phyloP scores from a whole-genome alignment of 2,888 invertebrate genomes.

The Cosmia trapezina region DNA sequence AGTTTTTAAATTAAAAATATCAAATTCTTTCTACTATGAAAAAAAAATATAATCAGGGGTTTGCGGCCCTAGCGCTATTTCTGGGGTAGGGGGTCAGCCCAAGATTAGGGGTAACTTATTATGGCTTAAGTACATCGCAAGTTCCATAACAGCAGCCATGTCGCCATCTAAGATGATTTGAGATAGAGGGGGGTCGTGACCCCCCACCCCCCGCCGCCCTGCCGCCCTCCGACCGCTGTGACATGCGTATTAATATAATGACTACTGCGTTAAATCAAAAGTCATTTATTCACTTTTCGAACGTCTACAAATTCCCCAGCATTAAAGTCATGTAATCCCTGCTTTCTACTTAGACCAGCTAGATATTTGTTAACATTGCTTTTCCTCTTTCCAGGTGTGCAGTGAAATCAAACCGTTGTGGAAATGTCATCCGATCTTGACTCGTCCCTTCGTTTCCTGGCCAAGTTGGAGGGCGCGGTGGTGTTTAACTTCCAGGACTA shows the following conservation, averaged over 20 bases:
- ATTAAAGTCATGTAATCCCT: not conserved
- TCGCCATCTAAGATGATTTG: not conserved
- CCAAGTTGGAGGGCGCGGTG: not conserved
- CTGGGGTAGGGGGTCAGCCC: not conserved
- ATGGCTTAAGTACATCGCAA: not conserved
- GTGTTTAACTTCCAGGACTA: not conserved
- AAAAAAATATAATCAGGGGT: not conserved
- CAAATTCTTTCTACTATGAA: not conserved
- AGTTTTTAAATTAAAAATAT: not conserved
- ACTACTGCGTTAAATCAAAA: not conserved
- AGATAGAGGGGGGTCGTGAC: not conserved
- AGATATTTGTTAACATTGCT: not conserved
- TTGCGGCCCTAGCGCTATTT: not conserved
- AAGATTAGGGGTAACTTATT: not conserved
- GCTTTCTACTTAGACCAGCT: not conserved
- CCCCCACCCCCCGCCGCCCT: too few relatives aligned
- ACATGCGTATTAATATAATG: not conserved
- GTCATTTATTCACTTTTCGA: too few relatives aligned
- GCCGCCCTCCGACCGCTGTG: not conserved
- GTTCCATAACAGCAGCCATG: not conserved
- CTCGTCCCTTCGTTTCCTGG: slow-evolving; percentile 9
- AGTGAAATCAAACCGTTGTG: not conserved
- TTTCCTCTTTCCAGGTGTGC: slow-evolving; percentile 5
- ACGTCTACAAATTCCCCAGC: too few relatives aligned
- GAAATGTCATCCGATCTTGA: slow-evolving; percentile 26